Evolutionary conservation across 2,113 vertebrate genomes (phyloP).

Genomic region (Neofelis nebulosa): DNA sequence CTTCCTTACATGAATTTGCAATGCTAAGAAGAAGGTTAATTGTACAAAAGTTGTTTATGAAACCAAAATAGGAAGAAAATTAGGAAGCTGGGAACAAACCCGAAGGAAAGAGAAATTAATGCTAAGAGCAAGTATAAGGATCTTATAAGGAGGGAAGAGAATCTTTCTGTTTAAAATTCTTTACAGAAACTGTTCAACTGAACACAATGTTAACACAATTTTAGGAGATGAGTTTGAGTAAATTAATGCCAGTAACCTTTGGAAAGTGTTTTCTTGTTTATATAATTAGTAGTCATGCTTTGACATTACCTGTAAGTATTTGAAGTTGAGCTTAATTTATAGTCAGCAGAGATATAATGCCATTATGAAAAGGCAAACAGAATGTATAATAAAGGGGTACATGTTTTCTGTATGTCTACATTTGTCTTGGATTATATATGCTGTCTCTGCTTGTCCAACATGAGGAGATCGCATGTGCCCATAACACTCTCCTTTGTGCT

Average conservation of each 20-base stretch:
- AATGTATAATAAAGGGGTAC: neutral
- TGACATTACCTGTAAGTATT: neutral
- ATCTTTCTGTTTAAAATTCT: constrained; percentile 12
- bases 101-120: neutral
- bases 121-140: neutral
- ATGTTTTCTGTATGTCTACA: neutral
- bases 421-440: neutral
- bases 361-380: neutral
- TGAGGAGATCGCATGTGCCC: accelerated
- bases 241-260: neutral
- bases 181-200: neutral
- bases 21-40: neutral
- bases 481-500: accelerated
- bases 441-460: accelerated
- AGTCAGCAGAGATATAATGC: neutral
- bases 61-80: neutral
- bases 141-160: neutral
- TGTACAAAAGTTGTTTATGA: neutral
- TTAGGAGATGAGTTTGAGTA: neutral
- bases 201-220: neutral
- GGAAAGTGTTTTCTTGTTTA: neutral
- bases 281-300: neutral
- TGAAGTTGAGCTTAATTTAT: neutral
- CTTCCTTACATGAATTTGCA: constrained; percentile 33
- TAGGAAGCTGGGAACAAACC: neutral